Base-by-base conservation (phyloP, 2,888 invertebrate species). In the Tuberolachnus salignus region DNA sequence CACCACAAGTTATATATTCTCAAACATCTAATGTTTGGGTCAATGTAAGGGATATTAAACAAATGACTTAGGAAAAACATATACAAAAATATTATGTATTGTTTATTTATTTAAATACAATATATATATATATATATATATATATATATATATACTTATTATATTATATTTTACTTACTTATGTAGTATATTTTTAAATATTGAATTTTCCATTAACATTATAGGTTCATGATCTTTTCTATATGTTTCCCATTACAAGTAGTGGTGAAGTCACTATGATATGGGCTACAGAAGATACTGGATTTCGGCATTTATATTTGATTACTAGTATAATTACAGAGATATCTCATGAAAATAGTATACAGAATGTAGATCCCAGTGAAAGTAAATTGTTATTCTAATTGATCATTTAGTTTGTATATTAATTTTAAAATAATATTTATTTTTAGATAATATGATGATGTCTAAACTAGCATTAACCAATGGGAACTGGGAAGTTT, bases 201-300 rank as follows among this genome's bases (percentile, higher is more conserved):
- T 21, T n/a, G 19, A 53, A 49, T 42, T 44, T 49, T 57, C 14
- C 51, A 49, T 49, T 67, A 49, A 44, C 44, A 26, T 83, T 83
- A 9, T 83, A 88, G 88, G 87, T 88, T 34, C 94, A 97, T 85
- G 96, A 97, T 85, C 89, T 96, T 81, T 87, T 97, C 0, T 89
- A 94, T 85, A 96, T 97, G 86, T 87, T 96, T 81, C 91, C 92
- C 10, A 83, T 84, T 3, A 85, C 85, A 64, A 82, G 82, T 51
- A 81, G 69, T 72, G 84, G 83, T 53, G 85, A 86, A 80, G 85
- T 91, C 19, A 87, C 87, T 81, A 96, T 97, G 86, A 88, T 98
- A 69, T 97, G 96, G 95, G 94, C 94, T 0, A 94, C 94, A 57
- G 97, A 98, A 86, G 94, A 95, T 85, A 92, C 92, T 0, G 96